phyloP scores from a whole-genome alignment of 2,797 vertebrate species.

The Brachyalestes nurse region DNA sequence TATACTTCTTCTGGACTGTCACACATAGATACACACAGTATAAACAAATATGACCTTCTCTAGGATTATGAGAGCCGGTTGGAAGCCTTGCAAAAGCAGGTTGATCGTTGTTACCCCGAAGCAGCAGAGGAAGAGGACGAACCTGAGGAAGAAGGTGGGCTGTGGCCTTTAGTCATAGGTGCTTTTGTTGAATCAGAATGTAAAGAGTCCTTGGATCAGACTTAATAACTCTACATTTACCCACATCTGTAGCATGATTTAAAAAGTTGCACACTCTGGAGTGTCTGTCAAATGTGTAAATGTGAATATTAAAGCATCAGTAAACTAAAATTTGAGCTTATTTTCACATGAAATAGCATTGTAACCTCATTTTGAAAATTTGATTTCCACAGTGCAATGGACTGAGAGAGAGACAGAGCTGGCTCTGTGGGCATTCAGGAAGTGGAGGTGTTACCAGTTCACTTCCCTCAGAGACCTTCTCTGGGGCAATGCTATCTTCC shows the following conservation, averaged over 20 bases:
- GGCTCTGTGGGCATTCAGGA: slow-evolving; percentile 93
- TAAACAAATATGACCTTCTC: slow-evolving; percentile 7
- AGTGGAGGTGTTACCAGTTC: slow-evolving; percentile 98
- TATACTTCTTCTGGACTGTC: not conserved
- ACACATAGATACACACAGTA: not conserved
- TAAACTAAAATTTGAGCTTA: not conserved
- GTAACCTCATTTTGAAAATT: not conserved
- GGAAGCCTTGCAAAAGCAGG: slow-evolving; percentile 95
- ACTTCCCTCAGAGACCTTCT: slow-evolving; percentile 94
- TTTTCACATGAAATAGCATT: not conserved
- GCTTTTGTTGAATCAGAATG: not conserved
- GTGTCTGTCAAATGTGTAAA: too few relatives aligned
- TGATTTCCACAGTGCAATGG: slow-evolving; percentile 86
- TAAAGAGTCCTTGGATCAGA: not conserved
- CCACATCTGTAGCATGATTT: too few relatives aligned
- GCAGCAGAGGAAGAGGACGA: slow-evolving; percentile 91
- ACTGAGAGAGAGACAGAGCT: slow-evolving; percentile 89
- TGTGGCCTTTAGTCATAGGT: not conserved
- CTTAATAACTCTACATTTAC: too few relatives aligned
- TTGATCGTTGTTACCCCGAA: slow-evolving; percentile 90
- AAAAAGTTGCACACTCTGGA: too few relatives aligned
- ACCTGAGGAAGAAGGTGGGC: slow-evolving; percentile 90
- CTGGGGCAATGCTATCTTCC: slow-evolving; percentile 97
- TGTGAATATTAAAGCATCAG: not conserved
- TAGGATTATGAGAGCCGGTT: slow-evolving; percentile 98